Base-by-base conservation (phyloP, 1,140 invertebrate genomes). In the Cydia splendana region DNA sequence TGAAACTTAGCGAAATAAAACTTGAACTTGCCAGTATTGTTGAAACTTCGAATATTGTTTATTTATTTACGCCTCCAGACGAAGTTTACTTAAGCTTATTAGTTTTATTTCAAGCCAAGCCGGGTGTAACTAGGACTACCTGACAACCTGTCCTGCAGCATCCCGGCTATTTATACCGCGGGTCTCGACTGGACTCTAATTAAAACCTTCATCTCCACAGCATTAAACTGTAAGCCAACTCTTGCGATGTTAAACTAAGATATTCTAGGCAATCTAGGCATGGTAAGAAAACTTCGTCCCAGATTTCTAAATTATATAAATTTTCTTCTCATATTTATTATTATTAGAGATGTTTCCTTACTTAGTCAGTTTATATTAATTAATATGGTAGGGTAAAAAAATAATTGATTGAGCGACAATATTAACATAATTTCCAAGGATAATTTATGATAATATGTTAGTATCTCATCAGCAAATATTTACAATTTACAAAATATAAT, bases 71-170 rank as follows among this genome's bases (percentile, higher is more conserved):
- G n/a, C 67, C 67, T 38, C 15, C 38, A 71, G 67, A 13, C 65
- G 30, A 18, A 71, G 67, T 62, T 62, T 62, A 62, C 57, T 62
- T 62, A 38, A 71, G n/a, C 30, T 38, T 71, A 71, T 42, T 71
- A 71, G 67, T 71, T 71, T 71, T 71, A 71, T 71, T 71, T 71
- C 15, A 71, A 71, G 67, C 67, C 67, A 71, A 71, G 38, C 67
- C 15, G n/a, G 34, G 34, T 67, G 65, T 34, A 71, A 38, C 67
- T 71, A 71, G 67, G 30, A 62, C 53, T 75, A 80, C 79, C 81
- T 81, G 79, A 62, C 78, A 80, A 82, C 81, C 79, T 80, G 79
- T 79, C 78, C 76, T 69, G 78, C 75, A 77, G 78, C 75, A 76
- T 75, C 76, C 76, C 28, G 71, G 75, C 74, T 81, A 81, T 84